Base-by-base conservation (phyloP, 2,888 invertebrate genomes). In the Epinotia bilunana region DNA sequence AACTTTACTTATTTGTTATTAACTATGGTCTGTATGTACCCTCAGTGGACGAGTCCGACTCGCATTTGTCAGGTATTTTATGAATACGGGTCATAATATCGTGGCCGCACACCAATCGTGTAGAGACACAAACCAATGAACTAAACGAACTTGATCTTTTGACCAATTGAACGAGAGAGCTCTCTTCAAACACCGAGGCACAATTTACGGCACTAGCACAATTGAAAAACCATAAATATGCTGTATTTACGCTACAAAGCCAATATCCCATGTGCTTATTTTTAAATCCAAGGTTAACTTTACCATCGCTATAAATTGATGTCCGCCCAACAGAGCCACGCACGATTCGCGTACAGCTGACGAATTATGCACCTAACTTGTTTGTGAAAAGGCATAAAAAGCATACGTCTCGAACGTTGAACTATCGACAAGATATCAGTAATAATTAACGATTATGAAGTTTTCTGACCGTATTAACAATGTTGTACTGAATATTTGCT, bases 201-300 rank as follows among this genome's bases (percentile, higher is more conserved):
- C 18, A 18, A 57, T 57, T 57, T 20, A 20, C 9, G 57, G 20
- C 58, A 20, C 4, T 16, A 4, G 28, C 33, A 16, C 49, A 49
- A 60, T 13, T 6, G n/a, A 28, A 61, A 2, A 33, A 16, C 7
- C 16, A 28, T 60, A 60, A 28, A 2, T 28, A 33, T n/a, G 16
- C n/a, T 53, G 6, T n/a, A 28, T 61, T 61, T 61, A 61, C 61
- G 33, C 61, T 33, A 61, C n/a, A 33, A 33, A n/a, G n/a, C 33
- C n/a, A 7, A 61, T 33, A n/a, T 33, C 13, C 61, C 16, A 9
- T 28, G 28, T 60, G n/a, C 33, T 28, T 61, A 16, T n/a, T n/a
- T 33, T 53, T 53, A n/a, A 61, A 28, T 28, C 33, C 61, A 33
- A 61, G 61, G 61, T 33, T 33, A 33, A 33, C 61, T n/a, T 28